Base-by-base conservation (phyloP, 2,113 vertebrate genomes). In the Aldabrachelys gigantea region DNA sequence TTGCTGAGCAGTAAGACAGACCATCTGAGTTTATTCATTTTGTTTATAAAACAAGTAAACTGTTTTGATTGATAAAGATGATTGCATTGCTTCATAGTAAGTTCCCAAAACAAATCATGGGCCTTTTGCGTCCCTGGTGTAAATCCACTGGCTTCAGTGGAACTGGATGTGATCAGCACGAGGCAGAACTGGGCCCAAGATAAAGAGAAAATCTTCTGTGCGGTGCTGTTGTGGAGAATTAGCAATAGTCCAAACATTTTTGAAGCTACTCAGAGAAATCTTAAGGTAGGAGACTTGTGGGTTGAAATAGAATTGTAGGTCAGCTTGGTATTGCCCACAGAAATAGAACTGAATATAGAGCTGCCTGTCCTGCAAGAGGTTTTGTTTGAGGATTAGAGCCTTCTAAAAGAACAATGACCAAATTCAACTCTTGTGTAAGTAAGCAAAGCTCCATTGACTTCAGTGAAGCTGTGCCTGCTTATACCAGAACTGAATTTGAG, bases 171-270 rank as follows among this genome's bases (percentile, higher is more conserved):
- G 90, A 93, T 80, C 19, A 50, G 78, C 80, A 72, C 80, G 91
- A 85, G 16, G 72, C 54, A 82, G 9, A 24, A 6, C 8, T 14
- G 38, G 52, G 44, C 91, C 87, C 91, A 90, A 94, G 88, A 44
- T 47, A 88, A 95, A 89, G 82, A 94, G 87, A 88, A 89, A 35
- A 56, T 13, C 76, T 91, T 89, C 49, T 93, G 52, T 78, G 85
- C 62, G 22, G 3, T 76, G 91, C 85, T 94, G 90, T 76, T 0
- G 4, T 24, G 50, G 82, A 79, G 92, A 85, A 88, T 13, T 85
- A 84, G 57, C n/a, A 41, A n/a, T 29, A 93, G 47, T 59, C 93
- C 38, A 85, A 89, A 93, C 38, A n/a, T 65, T 92, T 96, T 94
- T 81, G 85, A 89, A 79, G 80, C 80, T 44, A 31, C 87, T 95